phyloP scores from a whole-genome alignment of 2,797 vertebrate species.

The Sebastes miniatus region DNA sequence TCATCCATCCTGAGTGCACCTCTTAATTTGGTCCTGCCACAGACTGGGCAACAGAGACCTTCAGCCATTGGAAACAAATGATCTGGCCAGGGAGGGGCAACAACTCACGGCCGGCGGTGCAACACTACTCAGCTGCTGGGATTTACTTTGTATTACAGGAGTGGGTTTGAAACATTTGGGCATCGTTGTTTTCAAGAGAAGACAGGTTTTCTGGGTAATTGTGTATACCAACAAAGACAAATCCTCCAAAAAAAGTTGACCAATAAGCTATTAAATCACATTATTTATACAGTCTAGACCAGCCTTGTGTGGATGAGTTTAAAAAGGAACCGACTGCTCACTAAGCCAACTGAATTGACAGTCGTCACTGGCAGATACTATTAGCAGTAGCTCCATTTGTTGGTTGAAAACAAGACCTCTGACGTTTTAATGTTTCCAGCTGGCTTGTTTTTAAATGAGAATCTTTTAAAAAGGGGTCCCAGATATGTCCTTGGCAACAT shows the following conservation, averaged over 20 bases:
- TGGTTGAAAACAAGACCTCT: neutral
- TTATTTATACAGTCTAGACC: neutral
- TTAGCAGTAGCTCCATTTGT: too few species aligned
- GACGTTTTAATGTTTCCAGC: neutral
- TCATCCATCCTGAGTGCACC: constrained; percentile 83
- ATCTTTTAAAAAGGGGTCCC: neutral
- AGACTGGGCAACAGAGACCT: constrained; percentile 82
- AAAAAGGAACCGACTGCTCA: neutral
- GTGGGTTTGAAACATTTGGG: constrained; percentile 20
- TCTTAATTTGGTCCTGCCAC: constrained; percentile 85
- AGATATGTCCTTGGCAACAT: neutral
- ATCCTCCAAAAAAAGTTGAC: neutral
- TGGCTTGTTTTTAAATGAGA: neutral
- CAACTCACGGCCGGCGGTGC: constrained; percentile 73
- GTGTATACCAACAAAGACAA: neutral
- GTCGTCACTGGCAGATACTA: neutral
- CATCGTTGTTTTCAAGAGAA: neutral
- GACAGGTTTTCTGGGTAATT: neutral
- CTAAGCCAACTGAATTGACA: neutral
- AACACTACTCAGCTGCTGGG: constrained; percentile 41
- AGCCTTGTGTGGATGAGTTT: neutral
- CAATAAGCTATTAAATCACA: neutral
- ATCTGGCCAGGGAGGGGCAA: constrained; percentile 75
- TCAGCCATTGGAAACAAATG: constrained; percentile 85
- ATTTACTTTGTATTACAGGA: constrained; percentile 39